These are phyloP conservation scores for Dryococelus australis DNA, from an alignment of 2,888 invertebrate genomes.

Conservation along the genomic window DNA sequence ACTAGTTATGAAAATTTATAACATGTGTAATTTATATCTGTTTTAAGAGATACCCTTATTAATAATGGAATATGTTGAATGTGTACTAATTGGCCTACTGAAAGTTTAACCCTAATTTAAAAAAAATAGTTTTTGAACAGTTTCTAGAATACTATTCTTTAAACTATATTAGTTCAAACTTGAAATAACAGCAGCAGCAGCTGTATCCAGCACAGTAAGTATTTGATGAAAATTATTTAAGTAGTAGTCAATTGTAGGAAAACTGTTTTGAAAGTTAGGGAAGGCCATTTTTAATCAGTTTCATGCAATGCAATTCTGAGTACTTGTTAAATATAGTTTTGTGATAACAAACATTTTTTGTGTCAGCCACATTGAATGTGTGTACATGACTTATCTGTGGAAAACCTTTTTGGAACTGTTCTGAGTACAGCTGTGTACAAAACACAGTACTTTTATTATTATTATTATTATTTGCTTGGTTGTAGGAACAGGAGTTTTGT, in stretches of 20 bases:
- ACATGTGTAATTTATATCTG: conserved; percentile 8
- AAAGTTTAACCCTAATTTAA: background rate
- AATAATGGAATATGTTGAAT: background rate
- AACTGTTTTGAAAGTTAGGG: no score
- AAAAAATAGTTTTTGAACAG: background rate
- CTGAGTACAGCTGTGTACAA: background rate
- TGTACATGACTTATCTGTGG: no score
- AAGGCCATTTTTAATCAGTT: no score
- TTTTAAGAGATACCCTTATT: background rate
- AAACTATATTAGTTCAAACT: background rate
- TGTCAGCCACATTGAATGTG: no score
- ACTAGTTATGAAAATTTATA: background rate
- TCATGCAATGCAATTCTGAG: no score
- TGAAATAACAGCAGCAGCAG: no score
- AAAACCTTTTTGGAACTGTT: background rate
- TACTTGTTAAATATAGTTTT: no score
- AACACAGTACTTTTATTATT: background rate
- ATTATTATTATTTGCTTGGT: no score
- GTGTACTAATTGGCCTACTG: conserved; percentile 5
- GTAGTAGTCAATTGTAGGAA: no score
- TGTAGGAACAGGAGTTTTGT: no score
- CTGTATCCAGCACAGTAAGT: background rate
- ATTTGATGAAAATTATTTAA: no score
- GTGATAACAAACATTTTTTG: no score
- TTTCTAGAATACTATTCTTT: background rate